Conservation (phyloP, 2,888 invertebrate genomes). For the Villa cingulata region DNA sequence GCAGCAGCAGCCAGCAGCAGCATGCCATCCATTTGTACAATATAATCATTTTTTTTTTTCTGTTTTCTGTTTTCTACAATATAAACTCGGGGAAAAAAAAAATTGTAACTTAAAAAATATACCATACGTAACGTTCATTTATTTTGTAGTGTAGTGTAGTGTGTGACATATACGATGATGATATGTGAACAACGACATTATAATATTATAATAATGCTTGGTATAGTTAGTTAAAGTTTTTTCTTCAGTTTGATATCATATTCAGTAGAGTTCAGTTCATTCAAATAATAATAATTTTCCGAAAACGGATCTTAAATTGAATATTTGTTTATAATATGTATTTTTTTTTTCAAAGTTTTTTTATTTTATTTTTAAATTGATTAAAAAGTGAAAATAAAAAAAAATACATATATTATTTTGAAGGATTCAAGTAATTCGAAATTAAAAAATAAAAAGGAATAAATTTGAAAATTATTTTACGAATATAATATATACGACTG, state of each 20-base stretch:
- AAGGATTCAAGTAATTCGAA: too few species aligned
- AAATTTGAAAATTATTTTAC: too few species aligned
- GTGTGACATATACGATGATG: neutral
- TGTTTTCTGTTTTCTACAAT: neutral
- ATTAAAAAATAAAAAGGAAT: too few species aligned
- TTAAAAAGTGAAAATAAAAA: neutral
- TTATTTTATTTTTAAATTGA: too few species aligned
- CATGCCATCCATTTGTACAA: neutral
- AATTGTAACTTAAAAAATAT: too few species aligned
- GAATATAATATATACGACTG: too few species aligned
- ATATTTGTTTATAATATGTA: too few species aligned
- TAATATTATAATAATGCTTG: too few species aligned
- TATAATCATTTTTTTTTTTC: too few species aligned
- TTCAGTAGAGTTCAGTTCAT: slow-evolving; percentile 34
- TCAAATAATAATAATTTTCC: neutral
- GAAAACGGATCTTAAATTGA: neutral
- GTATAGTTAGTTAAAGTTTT: slow-evolving; percentile 1
- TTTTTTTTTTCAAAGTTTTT: too few species aligned
- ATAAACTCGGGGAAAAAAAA: too few species aligned
- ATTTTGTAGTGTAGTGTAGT: neutral
- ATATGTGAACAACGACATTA: neutral
- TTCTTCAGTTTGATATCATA: slow-evolving; percentile 34
- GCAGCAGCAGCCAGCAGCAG: neutral
- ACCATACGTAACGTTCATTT: neutral
- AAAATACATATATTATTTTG: too few species aligned